A percentile compares a stretch with the other conserved stretches of the same genome.
Conservation (phyloP, 2,113 vertebrate species). For the Trochalopteron elliotii region DNA sequence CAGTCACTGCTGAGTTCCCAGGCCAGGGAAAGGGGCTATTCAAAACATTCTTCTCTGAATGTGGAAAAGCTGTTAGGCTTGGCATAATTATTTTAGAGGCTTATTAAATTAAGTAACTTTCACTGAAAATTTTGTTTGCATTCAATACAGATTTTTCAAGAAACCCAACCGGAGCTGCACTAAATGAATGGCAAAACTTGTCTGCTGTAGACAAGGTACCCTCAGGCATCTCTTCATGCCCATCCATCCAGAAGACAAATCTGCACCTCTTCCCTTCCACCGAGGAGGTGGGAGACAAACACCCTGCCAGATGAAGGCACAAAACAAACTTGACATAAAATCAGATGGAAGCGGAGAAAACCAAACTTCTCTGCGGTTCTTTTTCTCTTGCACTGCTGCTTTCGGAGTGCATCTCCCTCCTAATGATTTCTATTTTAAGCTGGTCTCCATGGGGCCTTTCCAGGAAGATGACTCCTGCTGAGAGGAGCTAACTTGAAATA, state of each 20-base stretch:
- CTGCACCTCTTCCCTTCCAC: neutral
- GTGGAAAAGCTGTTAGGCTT: neutral
- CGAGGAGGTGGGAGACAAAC: neutral
- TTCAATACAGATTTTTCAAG: neutral
- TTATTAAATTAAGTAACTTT: neutral
- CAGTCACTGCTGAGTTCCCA: neutral
- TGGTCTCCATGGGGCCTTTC: neutral
- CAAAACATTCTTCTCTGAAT: neutral
- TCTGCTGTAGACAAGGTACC: neutral
- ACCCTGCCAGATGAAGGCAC: neutral
- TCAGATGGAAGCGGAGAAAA: neutral
- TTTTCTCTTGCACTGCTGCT: neutral
- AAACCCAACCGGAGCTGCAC: neutral
- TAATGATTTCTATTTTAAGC: slow-evolving; percentile 12
- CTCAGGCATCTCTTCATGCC: neutral
- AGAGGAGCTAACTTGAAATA: neutral
- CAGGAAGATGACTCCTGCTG: slow-evolving; percentile 1
- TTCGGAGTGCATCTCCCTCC: neutral
- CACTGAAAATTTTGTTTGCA: neutral
- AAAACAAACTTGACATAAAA: neutral
- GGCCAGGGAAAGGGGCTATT: neutral
- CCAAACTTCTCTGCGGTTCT: neutral
- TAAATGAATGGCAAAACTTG: neutral
- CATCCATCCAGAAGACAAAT: neutral
- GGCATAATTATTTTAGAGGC: neutral